Evolutionary conservation across 1,140 invertebrate species (phyloP).

Genomic region (Nebria ingens): DNA sequence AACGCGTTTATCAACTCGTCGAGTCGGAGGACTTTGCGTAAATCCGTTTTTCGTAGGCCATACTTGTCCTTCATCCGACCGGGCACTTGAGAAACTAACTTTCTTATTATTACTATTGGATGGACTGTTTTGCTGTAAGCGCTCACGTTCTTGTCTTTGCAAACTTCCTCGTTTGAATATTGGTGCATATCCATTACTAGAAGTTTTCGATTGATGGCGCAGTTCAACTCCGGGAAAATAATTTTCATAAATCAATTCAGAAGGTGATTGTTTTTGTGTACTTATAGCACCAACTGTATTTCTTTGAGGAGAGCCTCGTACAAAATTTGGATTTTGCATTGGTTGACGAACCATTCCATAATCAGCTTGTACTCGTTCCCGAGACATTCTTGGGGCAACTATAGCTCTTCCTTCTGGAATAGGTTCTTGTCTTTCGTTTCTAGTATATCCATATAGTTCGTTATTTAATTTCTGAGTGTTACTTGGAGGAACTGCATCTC

Average conservation of each 20-base stretch:
- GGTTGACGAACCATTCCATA: neutral
- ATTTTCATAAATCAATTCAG: slow-evolving; percentile 13
- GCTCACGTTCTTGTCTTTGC: slow-evolving; percentile 24
- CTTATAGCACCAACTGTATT: slow-evolving; percentile 16
- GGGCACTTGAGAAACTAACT: slow-evolving; percentile 39
- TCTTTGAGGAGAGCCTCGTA: slow-evolving; percentile 21
- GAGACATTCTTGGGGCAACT: slow-evolving; percentile 13
- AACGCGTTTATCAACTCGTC: slow-evolving; percentile 28
- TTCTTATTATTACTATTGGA: slow-evolving; percentile 32
- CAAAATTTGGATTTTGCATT: slow-evolving; percentile 19
- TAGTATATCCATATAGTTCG: neutral
- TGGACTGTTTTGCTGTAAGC: slow-evolving; percentile 30
- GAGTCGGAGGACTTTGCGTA: slow-evolving; percentile 42
- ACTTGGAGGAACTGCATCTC: slow-evolving; percentile 16
- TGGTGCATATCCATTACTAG: slow-evolving; percentile 23
- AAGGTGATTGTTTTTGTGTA: neutral
- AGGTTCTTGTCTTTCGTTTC: slow-evolving; percentile 10
- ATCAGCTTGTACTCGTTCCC: neutral
- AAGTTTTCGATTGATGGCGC: neutral
- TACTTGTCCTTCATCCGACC: slow-evolving; percentile 23
- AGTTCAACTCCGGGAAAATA: slow-evolving; percentile 11
- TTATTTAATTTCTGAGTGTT: neutral
- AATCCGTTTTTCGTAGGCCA: slow-evolving; percentile 45
- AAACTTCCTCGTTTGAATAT: slow-evolving; percentile 45
- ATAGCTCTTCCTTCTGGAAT: slow-evolving; percentile 11